Evolutionary conservation across 2,888 invertebrate genomes (phyloP).

Genomic region (Epirrita christyi): DNA sequence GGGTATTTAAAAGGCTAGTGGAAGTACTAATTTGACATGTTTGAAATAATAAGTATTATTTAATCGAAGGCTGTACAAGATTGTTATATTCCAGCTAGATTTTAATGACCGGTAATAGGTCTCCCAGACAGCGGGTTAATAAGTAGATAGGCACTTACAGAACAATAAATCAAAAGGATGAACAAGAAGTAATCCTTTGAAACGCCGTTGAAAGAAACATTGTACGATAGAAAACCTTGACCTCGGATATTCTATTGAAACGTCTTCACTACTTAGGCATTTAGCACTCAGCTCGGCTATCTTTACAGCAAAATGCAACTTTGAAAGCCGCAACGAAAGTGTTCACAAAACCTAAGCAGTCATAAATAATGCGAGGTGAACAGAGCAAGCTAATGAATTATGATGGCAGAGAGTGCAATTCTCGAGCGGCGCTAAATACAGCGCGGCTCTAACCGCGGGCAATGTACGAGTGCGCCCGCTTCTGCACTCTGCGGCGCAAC

Average conservation of each 20-base stretch:
- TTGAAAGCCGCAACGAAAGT: constrained; percentile 62
- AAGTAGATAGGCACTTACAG: constrained; percentile 32
- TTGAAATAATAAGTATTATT: constrained; percentile 2
- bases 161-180: constrained; percentile 56
- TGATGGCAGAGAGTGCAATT: constrained; percentile 59
- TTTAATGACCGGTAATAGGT: background rate
- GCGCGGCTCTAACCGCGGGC: constrained; percentile 48
- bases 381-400: constrained; percentile 79
- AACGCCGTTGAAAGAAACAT: constrained; percentile 57
- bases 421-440: constrained; percentile 54
- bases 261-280: constrained; percentile 58
- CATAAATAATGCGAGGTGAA: constrained; percentile 75
- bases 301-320: constrained; percentile 50
- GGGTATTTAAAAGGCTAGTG: constrained; percentile 6
- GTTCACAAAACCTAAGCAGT: constrained; percentile 70
- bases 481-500: constrained; percentile 29
- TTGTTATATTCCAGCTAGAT: constrained; percentile 14
- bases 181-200: constrained; percentile 47
- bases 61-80: constrained; percentile 8
- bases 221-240: constrained; percentile 64
- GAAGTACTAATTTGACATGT: background rate
- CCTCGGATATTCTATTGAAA: constrained; percentile 69
- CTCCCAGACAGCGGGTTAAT: constrained; percentile 31
- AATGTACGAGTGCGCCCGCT: constrained; percentile 45
- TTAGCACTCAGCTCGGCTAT: constrained; percentile 33